Percentiles rank a stretch among this genome's conserved stretches.
phyloP scores from a whole-genome alignment of 1,140 invertebrate species.

The Hyles euphorbiae region DNA sequence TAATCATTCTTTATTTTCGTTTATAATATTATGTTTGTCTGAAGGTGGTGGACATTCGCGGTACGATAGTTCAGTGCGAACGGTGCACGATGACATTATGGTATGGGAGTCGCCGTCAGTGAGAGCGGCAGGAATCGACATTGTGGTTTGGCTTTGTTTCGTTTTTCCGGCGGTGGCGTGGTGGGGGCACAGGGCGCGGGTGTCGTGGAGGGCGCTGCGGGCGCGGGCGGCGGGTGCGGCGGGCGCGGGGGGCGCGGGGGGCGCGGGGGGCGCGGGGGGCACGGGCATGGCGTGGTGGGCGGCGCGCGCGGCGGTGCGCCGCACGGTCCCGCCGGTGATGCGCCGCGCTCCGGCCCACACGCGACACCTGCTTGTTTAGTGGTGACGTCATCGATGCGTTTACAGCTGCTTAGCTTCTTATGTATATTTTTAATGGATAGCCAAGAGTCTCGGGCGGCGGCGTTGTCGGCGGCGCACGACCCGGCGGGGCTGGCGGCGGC shows the following conservation, averaged over 20 bases:
- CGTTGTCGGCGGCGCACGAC: not conserved
- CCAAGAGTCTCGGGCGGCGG: not conserved
- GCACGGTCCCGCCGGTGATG: not conserved
- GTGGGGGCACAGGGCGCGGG: not conserved
- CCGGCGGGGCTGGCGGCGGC: not conserved
- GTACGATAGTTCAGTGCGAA: too few species aligned
- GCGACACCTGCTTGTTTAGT: not conserved
- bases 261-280: not conserved
- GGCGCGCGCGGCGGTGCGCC: not conserved
- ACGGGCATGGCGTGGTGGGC: not conserved
- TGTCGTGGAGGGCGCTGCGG: not conserved
- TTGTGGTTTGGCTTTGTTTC: too few species aligned
- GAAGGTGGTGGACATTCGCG: too few species aligned
- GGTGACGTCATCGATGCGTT: not conserved
- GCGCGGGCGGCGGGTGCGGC: not conserved
- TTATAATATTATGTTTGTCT: too few species aligned
- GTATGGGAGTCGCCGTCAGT: too few species aligned
- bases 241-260: not conserved
- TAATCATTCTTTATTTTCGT: too few species aligned
- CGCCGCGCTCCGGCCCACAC: not conserved
- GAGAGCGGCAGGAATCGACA: too few species aligned
- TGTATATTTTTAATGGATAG: conserved; percentile 6
- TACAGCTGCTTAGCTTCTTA: not conserved
- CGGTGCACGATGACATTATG: too few species aligned
- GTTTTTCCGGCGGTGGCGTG: too few species aligned